phyloP scores from a whole-genome alignment of 1,140 invertebrate species.

The Nylanderia fulva region DNA sequence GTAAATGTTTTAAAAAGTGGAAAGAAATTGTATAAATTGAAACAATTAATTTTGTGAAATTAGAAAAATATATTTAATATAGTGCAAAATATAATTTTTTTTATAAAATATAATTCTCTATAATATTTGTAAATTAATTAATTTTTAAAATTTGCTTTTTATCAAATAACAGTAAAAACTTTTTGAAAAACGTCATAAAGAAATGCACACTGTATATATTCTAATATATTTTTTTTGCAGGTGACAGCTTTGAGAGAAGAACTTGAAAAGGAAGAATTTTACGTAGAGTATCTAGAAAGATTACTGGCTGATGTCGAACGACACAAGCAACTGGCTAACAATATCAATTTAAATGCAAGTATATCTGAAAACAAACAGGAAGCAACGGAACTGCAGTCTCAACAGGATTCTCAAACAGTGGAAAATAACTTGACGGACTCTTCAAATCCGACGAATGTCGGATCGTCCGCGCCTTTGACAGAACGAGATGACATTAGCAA shows the following conservation, averaged over 20 bases:
- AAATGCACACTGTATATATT: background rate
- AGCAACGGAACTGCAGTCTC: slow-evolving; percentile 70
- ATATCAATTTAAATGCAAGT: slow-evolving; percentile 40
- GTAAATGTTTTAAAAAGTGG: background rate
- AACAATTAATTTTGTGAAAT: background rate
- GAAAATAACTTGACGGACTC: slow-evolving; percentile 72
- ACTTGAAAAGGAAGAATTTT: slow-evolving; percentile 95
- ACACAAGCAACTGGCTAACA: slow-evolving; percentile 86
- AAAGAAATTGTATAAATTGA: slow-evolving; percentile 12
- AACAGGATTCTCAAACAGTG: slow-evolving; percentile 66
- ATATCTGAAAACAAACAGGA: slow-evolving; percentile 64
- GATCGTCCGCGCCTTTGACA: slow-evolving; percentile 73
- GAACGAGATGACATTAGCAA: slow-evolving; percentile 83
- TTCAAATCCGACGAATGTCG: slow-evolving; percentile 60
- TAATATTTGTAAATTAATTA: background rate
- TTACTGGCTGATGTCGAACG: slow-evolving; percentile 93
- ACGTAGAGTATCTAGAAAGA: slow-evolving; percentile 95
- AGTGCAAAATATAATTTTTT: background rate
- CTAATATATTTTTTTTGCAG: slow-evolving; percentile 65
- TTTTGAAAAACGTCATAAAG: background rate
- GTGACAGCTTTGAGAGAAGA: slow-evolving; percentile 92
- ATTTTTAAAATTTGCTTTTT: background rate
- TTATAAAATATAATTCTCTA: background rate
- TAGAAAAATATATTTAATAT: slow-evolving; percentile 8
- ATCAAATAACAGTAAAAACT: background rate